phyloP scores from a whole-genome alignment of 2,113 vertebrate genomes.

The Chaetodon auriga region DNA sequence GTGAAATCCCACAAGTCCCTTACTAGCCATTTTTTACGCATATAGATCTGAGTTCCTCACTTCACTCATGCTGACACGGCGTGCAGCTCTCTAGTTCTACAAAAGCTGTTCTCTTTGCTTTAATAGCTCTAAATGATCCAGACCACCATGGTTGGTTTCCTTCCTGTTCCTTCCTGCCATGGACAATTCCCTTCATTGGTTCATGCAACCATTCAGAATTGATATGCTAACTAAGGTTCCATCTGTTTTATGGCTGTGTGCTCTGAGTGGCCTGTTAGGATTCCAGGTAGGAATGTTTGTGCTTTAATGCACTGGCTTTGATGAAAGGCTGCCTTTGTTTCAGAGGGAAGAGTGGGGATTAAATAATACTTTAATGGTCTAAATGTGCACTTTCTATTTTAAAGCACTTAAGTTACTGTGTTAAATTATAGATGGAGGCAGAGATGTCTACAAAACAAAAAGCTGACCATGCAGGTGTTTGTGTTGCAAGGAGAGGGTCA shows the following conservation, averaged over 20 bases:
- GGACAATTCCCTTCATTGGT: constrained; percentile 46
- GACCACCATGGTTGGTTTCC: constrained; percentile 66
- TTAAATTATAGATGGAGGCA: constrained; percentile 35
- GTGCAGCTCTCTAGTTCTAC: constrained; percentile 41
- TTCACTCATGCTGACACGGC: constrained; percentile 58
- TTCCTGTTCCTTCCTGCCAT: constrained; percentile 64
- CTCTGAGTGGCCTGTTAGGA: constrained; percentile 36
- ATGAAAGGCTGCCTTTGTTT: constrained; percentile 33
- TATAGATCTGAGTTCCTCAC: constrained; percentile 41
- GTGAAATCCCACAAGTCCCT: constrained; percentile 61
- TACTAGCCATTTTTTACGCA: constrained; percentile 56
- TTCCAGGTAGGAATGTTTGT: constrained; percentile 38
- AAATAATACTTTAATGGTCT: constrained; percentile 24
- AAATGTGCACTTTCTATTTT: constrained; percentile 23
- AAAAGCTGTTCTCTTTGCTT: constrained; percentile 52
- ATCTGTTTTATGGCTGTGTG: constrained; percentile 31
- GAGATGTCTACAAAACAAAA: constrained; percentile 20
- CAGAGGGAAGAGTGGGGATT: constrained; percentile 3
- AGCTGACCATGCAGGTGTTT: constrained; percentile 20
- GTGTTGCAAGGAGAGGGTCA: neutral
- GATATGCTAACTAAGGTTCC: constrained; percentile 43
- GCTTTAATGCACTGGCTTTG: constrained; percentile 14
- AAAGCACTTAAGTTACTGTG: neutral
- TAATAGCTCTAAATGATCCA: constrained; percentile 70
- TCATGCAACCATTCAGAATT: constrained; percentile 48